Conservation (phyloP, 2,113 vertebrate genomes). For the Datnioides undecimradiatus region DNA sequence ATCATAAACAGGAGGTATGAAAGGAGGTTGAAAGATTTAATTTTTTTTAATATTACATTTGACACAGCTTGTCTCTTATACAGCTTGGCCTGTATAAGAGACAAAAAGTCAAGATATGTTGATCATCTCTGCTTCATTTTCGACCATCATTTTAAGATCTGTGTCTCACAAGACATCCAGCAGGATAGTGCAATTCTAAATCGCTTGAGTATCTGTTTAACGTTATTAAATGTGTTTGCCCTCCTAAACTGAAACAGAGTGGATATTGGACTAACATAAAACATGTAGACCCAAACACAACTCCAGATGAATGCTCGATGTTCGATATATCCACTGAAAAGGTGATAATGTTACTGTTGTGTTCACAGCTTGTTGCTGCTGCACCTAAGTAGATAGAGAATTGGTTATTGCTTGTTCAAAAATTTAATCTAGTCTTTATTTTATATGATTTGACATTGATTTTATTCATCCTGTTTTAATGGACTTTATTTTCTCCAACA, state of each 20-base stretch:
- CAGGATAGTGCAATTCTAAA: not conserved
- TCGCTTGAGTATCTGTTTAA: not conserved
- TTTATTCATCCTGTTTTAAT: constrained; percentile 6
- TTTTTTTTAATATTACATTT: no score
- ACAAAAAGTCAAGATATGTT: not conserved
- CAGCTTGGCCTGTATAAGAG: not conserved
- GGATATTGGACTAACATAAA: no score
- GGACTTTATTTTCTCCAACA: constrained; percentile 23
- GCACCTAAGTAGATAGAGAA: not conserved
- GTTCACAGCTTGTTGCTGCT: not conserved
- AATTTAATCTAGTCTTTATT: not conserved
- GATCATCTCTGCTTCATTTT: not conserved
- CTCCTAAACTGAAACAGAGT: not conserved
- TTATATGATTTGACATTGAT: not conserved
- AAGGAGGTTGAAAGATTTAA: not conserved
- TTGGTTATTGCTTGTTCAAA: not conserved
- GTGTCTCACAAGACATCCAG: not conserved
- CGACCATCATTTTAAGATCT: not conserved
- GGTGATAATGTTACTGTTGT: not conserved
- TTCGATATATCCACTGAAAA: not conserved
- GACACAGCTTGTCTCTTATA: no score
- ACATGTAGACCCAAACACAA: not conserved
- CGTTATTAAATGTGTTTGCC: not conserved
- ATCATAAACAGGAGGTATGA: not conserved
- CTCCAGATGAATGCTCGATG: not conserved